Percentiles rank a stretch among this genome's conserved stretches.
Evolutionary conservation across 2,797 vertebrate species (phyloP).

Genomic region (Cottoperca gobio): DNA sequence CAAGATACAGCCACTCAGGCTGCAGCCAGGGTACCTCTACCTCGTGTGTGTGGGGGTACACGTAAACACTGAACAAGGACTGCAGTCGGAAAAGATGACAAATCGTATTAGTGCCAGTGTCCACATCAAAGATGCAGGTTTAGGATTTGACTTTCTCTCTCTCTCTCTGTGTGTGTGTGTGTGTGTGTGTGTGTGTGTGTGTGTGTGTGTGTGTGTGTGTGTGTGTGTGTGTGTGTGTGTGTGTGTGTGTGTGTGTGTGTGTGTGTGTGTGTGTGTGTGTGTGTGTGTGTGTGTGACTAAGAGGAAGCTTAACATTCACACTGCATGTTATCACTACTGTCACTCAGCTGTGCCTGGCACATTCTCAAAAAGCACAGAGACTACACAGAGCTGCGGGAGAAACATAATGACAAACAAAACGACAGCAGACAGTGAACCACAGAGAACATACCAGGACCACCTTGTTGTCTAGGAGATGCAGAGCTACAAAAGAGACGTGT

Average conservation of each 20-base stretch:
- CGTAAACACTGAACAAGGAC: constrained; percentile 16
- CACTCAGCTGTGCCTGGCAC: constrained; percentile 63
- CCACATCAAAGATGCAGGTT: constrained; percentile 63
- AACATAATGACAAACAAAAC: constrained; percentile 59
- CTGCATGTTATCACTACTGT: constrained; percentile 57
- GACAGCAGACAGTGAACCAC: constrained; percentile 37
- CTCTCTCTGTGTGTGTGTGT: constrained; percentile 11
- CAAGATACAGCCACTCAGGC: constrained; percentile 16
- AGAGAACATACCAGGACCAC: constrained; percentile 33
- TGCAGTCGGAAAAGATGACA: constrained; percentile 53
- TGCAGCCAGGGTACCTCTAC: constrained; percentile 31
- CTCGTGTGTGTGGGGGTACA: constrained; percentile 19
- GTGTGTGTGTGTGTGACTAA: constrained; percentile 46
- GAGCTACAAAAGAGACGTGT: constrained; percentile 3
- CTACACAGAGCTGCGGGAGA: constrained; percentile 47
- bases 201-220: neutral
- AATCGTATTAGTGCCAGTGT: constrained; percentile 58
- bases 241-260: neutral
- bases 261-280: constrained; percentile 2
- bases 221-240: constrained; percentile 28
- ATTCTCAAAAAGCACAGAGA: constrained; percentile 54
- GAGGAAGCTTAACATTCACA: constrained; percentile 60
- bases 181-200: constrained; percentile 19
- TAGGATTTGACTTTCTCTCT: constrained; percentile 21
- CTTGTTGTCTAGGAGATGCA: constrained; percentile 8